Evolutionary conservation across 2,113 vertebrate species (phyloP).

Genomic region (Limnothrissa miodon): DNA sequence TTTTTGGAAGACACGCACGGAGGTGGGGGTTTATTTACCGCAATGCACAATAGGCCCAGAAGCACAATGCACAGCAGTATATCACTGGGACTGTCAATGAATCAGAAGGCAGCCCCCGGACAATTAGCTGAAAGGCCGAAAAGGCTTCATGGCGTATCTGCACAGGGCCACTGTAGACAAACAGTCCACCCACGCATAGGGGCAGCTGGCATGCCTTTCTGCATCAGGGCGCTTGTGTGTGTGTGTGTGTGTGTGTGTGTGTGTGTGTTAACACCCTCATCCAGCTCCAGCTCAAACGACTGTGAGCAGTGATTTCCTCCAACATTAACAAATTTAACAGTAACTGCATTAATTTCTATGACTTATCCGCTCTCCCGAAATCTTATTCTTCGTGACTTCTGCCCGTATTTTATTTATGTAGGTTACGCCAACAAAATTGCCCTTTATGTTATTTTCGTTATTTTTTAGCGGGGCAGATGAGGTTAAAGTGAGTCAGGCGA

Average conservation of each 20-base stretch:
- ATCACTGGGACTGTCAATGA: conserved; percentile 73
- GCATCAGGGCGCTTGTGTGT: neutral
- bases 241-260: no score
- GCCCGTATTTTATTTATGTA: conserved; percentile 12
- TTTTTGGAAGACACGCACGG: neutral
- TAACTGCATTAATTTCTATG: neutral
- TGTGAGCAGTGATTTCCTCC: neutral
- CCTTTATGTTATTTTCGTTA: conserved; percentile 33
- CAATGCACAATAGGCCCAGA: conserved; percentile 61
- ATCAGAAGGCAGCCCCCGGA: conserved; percentile 73
- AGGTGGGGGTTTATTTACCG: conserved; percentile 62
- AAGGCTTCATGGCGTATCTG: conserved; percentile 62
- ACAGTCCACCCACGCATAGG: conserved; percentile 72
- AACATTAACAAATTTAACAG: neutral
- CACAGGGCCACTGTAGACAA: conserved; percentile 61
- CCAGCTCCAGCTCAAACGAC: neutral
- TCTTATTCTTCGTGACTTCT: neutral
- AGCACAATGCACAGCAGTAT: conserved; percentile 73
- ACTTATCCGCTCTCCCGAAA: neutral
- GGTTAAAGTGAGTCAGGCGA: conserved; percentile 51
- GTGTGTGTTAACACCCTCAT: neutral
- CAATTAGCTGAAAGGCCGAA: conserved; percentile 75
- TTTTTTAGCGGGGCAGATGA: conserved; percentile 38
- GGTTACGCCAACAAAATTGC: conserved; percentile 40
- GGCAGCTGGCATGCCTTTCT: conserved; percentile 63